Base-by-base conservation (phyloP, 2,113 vertebrate species). In the Corydoras maculifer region DNA sequence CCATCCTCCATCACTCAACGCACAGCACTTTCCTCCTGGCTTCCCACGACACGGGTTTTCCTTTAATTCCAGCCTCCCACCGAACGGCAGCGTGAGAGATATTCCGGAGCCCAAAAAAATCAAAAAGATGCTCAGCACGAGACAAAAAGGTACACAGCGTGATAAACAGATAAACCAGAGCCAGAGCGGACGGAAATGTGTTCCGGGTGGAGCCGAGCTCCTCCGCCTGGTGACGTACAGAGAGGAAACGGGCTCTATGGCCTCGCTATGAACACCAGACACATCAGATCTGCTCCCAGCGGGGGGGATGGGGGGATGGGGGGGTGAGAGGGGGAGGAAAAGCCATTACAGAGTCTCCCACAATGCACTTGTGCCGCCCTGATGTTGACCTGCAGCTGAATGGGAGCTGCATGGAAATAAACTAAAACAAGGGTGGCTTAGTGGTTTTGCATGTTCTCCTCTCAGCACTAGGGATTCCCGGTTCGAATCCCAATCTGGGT, bases 361-460 rank as follows among this genome's bases (percentile, higher is more conserved):
- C n/a, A 50, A 50, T 65, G 14, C 55, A 66, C 62, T 48, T 59
- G 62, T 31, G 49, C 53, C 61, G 32, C 11, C 30, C 55, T 69
- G 57, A 73, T 25, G 32, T 67, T 74, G 72, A 70, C 50, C 62
- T 62, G 57, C 54, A 69, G 50, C 60, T 62, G 67, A 51, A 55
- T 69, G 51, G 61, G 65, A 65, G 55, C 64, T 3, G 30, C 60
- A 13, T 49, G 4, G 54, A 6, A 10, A 58, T 62, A 14, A 58
- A 69, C 35, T n/a, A 53, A 62, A 69, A 43, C 7, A 43, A 43
- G 4, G 18, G 1, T 25, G 18, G 18, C 18, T 25, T 25, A 25
- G 18, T 25, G 18, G 18, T 25, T 25, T 25, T 1, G 18, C 18
- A 25, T 25, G 18, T 25, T 25, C 18, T 25, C 18, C 18, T 25